A percentile compares a stretch with the other conserved stretches of the same genome.
Evolutionary conservation across 2,888 invertebrate species (phyloP).

Genomic region (Dione vanillae): DNA sequence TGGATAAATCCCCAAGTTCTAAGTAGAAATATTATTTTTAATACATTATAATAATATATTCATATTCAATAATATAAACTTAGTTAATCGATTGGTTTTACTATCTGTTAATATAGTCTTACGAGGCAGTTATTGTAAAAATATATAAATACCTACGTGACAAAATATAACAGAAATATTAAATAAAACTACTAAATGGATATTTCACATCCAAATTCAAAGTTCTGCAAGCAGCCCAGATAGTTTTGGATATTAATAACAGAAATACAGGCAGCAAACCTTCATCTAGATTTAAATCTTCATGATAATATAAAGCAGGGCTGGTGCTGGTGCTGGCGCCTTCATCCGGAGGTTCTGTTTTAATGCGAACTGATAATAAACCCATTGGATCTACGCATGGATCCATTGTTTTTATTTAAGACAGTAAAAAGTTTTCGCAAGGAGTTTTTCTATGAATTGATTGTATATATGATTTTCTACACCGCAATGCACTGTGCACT

Average conservation of each 20-base stretch:
- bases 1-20: constrained; percentile 61
- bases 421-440: too few relatives aligned
- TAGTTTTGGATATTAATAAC: not conserved
- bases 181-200: not conserved
- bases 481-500: not conserved
- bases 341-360: not conserved
- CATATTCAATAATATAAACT: too few relatives aligned
- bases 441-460: not conserved
- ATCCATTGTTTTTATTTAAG: not conserved
- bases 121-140: too few relatives aligned
- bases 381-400: not conserved
- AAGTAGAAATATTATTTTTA: constrained; percentile 24
- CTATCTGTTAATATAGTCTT: too few relatives aligned
- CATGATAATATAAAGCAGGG: not conserved
- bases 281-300: not conserved
- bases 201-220: not conserved
- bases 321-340: not conserved
- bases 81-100: too few relatives aligned
- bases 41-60: too few relatives aligned
- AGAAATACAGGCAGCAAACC: not conserved
- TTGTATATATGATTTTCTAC: not conserved
- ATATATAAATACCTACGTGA: too few relatives aligned
- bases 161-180: too few relatives aligned
- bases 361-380: not conserved
- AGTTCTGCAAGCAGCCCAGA: not conserved